Percentiles rank a stretch among this genome's conserved stretches.
Evolutionary conservation across 2,888 invertebrate genomes (phyloP).

Genomic region (Chymomyza caudatula): DNA sequence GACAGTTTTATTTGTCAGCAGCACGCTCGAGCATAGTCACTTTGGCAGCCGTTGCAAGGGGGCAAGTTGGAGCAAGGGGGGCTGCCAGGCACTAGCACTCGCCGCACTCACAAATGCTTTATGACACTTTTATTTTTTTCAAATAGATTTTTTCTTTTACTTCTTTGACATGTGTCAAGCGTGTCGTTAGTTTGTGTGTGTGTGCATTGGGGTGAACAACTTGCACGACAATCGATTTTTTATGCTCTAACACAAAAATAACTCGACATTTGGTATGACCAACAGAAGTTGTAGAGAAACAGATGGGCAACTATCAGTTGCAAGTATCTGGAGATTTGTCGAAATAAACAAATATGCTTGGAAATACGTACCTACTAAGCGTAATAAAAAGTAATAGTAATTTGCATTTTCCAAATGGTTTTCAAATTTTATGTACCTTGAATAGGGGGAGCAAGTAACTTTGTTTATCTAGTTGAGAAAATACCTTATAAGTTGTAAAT

Average conservation of each 20-base stretch:
- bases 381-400: not conserved
- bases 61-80: not conserved
- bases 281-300: not conserved
- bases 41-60: not conserved
- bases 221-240: slow-evolving; percentile 59
- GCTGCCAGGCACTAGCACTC: slow-evolving; percentile 11
- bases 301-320: not conserved
- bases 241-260: slow-evolving; percentile 44
- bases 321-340: not conserved
- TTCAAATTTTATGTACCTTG: not conserved
- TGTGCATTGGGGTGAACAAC: slow-evolving; percentile 40
- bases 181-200: too few relatives aligned
- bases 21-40: slow-evolving; percentile 13
- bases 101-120: slow-evolving; percentile 47
- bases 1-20: slow-evolving; percentile 73
- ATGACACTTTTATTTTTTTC: slow-evolving; percentile 61
- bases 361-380: not conserved
- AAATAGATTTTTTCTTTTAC: slow-evolving; percentile 29
- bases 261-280: slow-evolving; percentile 26
- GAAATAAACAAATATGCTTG: too few relatives aligned
- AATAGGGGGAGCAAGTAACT: not conserved
- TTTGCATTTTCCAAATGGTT: not conserved
- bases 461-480: not conserved
- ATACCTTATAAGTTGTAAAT: too few relatives aligned
- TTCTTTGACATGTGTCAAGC: slow-evolving; percentile 63